Percentiles rank a stretch among this genome's conserved stretches.
phyloP scores from a whole-genome alignment of 2,113 vertebrate species.

The Otolemur garnettii region DNA sequence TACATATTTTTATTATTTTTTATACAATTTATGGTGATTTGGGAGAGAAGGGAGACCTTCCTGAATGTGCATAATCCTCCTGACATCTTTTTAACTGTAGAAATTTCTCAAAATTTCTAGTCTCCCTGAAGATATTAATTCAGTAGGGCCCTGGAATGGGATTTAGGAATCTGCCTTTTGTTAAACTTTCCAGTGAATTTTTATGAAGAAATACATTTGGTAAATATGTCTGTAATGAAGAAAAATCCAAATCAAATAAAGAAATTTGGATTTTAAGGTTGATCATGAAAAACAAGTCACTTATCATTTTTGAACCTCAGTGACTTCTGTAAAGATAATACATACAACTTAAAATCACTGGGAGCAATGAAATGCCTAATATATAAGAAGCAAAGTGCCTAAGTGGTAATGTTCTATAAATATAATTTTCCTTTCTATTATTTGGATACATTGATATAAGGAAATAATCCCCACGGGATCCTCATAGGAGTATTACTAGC shows the following conservation, averaged over 20 bases:
- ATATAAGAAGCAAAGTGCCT: background rate
- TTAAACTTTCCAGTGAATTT: background rate
- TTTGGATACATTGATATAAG: background rate
- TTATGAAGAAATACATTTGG: background rate
- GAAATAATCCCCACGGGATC: background rate
- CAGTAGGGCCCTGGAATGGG: background rate
- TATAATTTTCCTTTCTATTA: background rate
- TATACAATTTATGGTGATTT: background rate
- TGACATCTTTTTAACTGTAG: background rate
- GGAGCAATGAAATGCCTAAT: background rate
- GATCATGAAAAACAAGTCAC: background rate
- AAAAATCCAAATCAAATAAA: background rate
- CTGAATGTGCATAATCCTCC: background rate
- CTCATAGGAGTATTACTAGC: background rate
- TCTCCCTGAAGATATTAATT: background rate
- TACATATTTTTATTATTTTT: background rate
- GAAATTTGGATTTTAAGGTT: background rate
- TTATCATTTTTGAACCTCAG: background rate
- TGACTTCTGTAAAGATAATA: background rate
- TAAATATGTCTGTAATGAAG: background rate
- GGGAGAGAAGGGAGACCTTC: background rate
- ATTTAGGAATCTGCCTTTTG: background rate
- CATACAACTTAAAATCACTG: background rate
- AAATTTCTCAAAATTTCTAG: background rate
- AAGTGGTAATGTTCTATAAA: background rate